Base-by-base conservation (phyloP, 2,888 invertebrate genomes). In the Chymomyza procnemis region DNA sequence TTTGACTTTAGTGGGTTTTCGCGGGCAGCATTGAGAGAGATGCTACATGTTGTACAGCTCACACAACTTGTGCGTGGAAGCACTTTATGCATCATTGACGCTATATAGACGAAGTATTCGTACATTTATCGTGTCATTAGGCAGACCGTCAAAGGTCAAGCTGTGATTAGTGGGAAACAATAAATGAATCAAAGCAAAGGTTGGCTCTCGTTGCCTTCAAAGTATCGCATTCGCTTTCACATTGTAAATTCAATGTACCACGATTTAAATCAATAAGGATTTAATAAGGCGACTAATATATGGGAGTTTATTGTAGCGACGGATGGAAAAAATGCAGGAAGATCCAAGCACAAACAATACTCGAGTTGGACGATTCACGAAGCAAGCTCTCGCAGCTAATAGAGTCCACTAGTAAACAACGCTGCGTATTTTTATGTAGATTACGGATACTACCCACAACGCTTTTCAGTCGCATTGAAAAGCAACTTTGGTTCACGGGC, bases 111-210 rank as follows among this genome's bases (percentile, higher is more conserved):
- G n/a, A n/a, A 76, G 67, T 62, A 56, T 65, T 79, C 74, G 85
- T 67, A 80, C 74, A 85, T 83, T 83, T 78, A 78, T 46, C 83
- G 86, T 71, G 70, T 85, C 87, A 83, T 83, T 83, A 87, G 59
- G 73, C 80, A 85, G 61, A 47, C 12, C 22, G 19, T 34, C n/a
- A 34, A 34, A 41, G 54, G 19, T 14, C 66, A 55, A 50, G 64
- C 59, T 6, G 9, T 18, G 50, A 60, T 48, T 22, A 52, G 41
- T 52, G 58, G 19, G 4, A 50, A n/a, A n/a, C n/a, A n/a, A 12
- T 22, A 61, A 72, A 65, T 65, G 71, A 82, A 68, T 73, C 73
- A 75, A 64, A 57, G 70, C 63, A 56, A 52, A 48, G 54, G 46
- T 55, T 50, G 48, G n/a, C n/a, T n/a, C 34, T 59, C 54, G 14